Percentiles rank a stretch among this genome's conserved stretches.
These are phyloP conservation scores for Hyalella azteca DNA, from an alignment of 2,888 invertebrate genomes.

Conservation along the genomic window DNA sequence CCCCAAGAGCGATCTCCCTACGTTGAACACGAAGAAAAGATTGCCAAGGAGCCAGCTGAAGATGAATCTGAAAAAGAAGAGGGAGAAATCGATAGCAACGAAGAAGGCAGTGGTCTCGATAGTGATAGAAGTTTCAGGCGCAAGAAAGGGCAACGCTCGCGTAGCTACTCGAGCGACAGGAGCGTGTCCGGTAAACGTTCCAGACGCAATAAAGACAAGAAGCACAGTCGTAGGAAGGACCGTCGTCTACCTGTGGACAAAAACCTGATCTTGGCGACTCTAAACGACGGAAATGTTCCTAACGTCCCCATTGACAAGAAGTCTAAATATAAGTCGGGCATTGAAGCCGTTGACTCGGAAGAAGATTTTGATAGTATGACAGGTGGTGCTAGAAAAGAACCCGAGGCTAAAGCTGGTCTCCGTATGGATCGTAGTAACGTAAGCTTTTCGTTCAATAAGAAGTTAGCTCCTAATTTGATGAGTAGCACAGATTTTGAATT, in stretches of 20 bases:
- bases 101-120: slow-evolving; percentile 40
- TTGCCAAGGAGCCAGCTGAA: not conserved
- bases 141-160: slow-evolving; percentile 42
- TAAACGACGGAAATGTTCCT: not conserved
- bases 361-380: slow-evolving; percentile 51
- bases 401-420: not conserved
- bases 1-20: not conserved
- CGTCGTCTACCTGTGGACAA: not conserved
- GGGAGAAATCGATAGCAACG: slow-evolving; percentile 56
- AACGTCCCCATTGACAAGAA: not conserved
- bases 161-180: slow-evolving; percentile 43
- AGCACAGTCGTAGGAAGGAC: slow-evolving; percentile 35
- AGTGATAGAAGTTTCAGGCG: slow-evolving; percentile 40
- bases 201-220: slow-evolving; percentile 18
- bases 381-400: slow-evolving; percentile 11
- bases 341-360: slow-evolving; percentile 52
- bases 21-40: not conserved
- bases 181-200: not conserved
- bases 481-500: slow-evolving; percentile 20
- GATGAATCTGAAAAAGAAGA: slow-evolving; percentile 51
- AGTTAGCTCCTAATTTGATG: not conserved
- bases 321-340: slow-evolving; percentile 35
- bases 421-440: not conserved
- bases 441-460: slow-evolving; percentile 30
- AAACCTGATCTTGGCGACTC: slow-evolving; percentile 17